Base-by-base conservation (phyloP, 2,797 vertebrate species). In the Rhadinocentrus ornatus region DNA sequence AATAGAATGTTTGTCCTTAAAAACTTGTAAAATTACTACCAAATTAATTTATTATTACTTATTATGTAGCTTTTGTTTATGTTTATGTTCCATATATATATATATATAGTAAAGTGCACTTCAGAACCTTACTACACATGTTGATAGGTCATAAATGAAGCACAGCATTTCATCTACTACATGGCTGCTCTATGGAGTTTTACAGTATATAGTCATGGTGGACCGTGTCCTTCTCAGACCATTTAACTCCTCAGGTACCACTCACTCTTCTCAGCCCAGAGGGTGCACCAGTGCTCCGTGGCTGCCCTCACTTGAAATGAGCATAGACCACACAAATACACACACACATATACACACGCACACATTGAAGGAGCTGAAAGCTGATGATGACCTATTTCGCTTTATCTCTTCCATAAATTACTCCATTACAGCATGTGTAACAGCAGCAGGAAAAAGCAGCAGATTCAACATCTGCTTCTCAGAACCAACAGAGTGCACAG, bases 401-500 rank as follows among this genome's bases (percentile, higher is more conserved):
- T 92, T 93, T 88, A 92, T 92, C 86, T 83, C 89, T 74, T 78
- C 79, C 78, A 93, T 91, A 93, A 93, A 93, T 93, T 87, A 92
- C 90, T 77, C 88, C 79, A 91, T 93, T 93, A 92, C 87, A 82
- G 80, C 83, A 77, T 88, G 83, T 78, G 78, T 89, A 81, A 89
- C 87, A 69, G 48, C 58, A 57, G 41, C 69, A 65, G 72, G 79
- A 71, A 78, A 80, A 88, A 66, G 58, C 63, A 63, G 66, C 67
- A 77, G 77, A 69, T 75, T 88, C 71, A 84, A 81, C 89, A 89
- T 82, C 80, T 90, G 84, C 86, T 84, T 69, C 85, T 69, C 68
- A 62, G 57, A 52, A 55, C 63, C 63, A 73, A 78, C 74, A 16
- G 78, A 71, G 69, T 52, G 29, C 67, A 32, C 11, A 56, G 68